These are phyloP conservation scores for Lateolabrax maculatus DNA, from an alignment of 2,797 vertebrate genomes.

Conservation along the genomic window DNA sequence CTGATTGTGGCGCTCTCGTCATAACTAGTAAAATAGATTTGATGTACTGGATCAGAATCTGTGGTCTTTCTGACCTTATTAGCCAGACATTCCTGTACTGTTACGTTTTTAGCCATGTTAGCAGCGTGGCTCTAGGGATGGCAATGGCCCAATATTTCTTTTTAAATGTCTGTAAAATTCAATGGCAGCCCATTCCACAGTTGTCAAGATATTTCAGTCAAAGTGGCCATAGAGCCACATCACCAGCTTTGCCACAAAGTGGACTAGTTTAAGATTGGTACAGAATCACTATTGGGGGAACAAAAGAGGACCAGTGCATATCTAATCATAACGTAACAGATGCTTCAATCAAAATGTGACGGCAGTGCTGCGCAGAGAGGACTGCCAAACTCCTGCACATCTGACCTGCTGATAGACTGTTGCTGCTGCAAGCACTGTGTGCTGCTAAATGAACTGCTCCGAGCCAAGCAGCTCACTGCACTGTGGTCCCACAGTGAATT, in stretches of 20 bases:
- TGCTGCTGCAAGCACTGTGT: conserved; percentile 25
- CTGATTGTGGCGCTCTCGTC: not conserved
- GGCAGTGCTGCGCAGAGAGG: conserved; percentile 22
- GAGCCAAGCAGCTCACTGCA: conserved; percentile 43
- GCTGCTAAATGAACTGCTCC: conserved; percentile 52
- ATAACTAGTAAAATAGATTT: not conserved
- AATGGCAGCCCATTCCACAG: not conserved
- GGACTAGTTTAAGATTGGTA: not conserved
- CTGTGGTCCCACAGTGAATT: conserved; percentile 64
- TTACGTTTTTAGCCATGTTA: not conserved
- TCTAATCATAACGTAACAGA: conserved; percentile 24
- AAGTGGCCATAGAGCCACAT: not conserved
- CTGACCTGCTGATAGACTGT: conserved; percentile 57
- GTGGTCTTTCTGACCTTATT: not conserved
- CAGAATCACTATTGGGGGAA: not conserved
- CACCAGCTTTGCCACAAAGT: not conserved
- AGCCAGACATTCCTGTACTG: not conserved
- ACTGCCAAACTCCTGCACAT: conserved; percentile 33
- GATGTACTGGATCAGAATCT: not conserved
- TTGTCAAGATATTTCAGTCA: not conserved
- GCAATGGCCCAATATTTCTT: not conserved
- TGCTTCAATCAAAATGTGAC: conserved; percentile 36
- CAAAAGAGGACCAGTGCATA: not conserved
- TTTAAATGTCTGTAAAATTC: not conserved
- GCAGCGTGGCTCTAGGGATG: not conserved